Conservation (phyloP, 2,113 vertebrate genomes). For the Quiscalus mexicanus region DNA sequence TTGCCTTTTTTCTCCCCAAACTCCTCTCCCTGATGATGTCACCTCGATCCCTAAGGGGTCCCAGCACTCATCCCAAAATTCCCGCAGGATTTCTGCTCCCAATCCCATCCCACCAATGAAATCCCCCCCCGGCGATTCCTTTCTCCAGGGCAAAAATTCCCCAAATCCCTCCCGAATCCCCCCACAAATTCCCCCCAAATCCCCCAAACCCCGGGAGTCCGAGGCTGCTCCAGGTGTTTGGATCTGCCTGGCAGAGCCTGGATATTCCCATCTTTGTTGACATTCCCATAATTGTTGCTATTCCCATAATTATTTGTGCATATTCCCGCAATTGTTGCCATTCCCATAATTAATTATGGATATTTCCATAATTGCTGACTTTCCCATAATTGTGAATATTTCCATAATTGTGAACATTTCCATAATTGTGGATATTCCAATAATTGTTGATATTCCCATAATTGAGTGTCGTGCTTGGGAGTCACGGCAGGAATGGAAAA, state of each 20-base stretch:
- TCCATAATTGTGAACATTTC: background rate
- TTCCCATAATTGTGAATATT: background rate
- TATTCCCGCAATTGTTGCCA: no score
- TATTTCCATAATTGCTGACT: background rate
- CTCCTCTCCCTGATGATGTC: background rate
- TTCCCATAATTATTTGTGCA: no score
- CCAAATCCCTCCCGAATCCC: background rate
- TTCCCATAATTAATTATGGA: background rate
- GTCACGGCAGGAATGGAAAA: background rate
- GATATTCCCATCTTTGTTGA: background rate
- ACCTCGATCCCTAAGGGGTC: background rate
- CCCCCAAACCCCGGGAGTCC: no score
- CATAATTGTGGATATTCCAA: background rate
- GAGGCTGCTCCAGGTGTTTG: background rate
- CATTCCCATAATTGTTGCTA: background rate
- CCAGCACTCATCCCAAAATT: background rate
- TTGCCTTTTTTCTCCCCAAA: background rate
- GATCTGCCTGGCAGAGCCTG: background rate
- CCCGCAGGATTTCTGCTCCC: background rate
- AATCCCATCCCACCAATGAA: background rate
- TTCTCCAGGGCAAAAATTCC: background rate
- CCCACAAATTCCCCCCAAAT: no score
- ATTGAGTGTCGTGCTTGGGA: constrained; percentile 17
- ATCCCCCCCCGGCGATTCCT: background rate
- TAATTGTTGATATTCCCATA: background rate